Base-by-base conservation (phyloP, 1,140 invertebrate species). In the Drosophila parvula region DNA sequence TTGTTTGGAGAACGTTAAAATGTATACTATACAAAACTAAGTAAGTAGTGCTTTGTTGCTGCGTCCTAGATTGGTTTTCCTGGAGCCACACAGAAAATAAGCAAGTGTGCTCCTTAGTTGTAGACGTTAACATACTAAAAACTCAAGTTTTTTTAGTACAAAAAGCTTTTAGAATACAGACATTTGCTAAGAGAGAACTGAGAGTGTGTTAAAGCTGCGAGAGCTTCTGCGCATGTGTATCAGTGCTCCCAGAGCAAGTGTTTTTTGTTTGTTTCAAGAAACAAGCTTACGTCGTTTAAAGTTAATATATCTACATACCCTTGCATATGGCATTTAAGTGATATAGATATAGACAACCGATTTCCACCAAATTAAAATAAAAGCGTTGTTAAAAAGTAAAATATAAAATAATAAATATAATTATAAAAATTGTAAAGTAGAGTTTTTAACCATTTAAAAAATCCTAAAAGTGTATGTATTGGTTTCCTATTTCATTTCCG, bases 1-100 rank as follows among this genome's bases (percentile, higher is more conserved):
- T 53, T 53, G 32, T 62, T 74, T 63, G 45, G 65, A 55, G 74
- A 74, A 51, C 74, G 63, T 58, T 84, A 50, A 80, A 74, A 89
- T 67, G 64, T 75, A 78, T 71, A 85, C 65, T 78, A 71, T 64
- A n/a, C 38, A 40, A 40, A 71, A 70, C 22, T 67, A 64, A 38
- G 16, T 63, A 59, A 63, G 60, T 30, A 50, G 4, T 45, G 32
- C 41, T 79, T 34, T 63, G 61, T 62, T 51, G 30, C 38, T 51
- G 16, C 11, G 50, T 53, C 55, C 45, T 48, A 55, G 30, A 27
- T 77, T 67, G 28, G 30, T 36, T 34, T 61, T 55, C 3, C 28
- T 44, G 38, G 22, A 76, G 55, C 45, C 55, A 51, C 62, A 50
- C 56, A 34, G 41, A n/a, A 41, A 67, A 41, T 56, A 38, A 18